Conservation (phyloP, 1,140 invertebrate genomes). For the Microplitis demolitor region DNA sequence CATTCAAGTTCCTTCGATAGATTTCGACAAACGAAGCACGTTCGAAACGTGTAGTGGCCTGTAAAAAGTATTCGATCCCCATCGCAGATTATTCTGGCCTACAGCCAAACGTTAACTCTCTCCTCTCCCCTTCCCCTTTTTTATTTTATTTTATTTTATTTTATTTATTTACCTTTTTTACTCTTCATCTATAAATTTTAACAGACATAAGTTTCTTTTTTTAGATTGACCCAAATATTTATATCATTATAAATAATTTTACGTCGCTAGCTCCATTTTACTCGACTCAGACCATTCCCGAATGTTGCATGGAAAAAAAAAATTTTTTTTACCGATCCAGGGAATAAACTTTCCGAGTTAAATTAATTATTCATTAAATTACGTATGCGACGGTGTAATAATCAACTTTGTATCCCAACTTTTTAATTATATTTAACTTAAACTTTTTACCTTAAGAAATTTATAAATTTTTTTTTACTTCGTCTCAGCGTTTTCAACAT, state of each 20-base stretch:
- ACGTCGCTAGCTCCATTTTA: slow-evolving; percentile 4
- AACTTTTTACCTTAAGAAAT: neutral
- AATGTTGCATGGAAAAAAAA: neutral
- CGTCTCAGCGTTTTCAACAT: neutral
- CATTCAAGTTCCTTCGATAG: slow-evolving; percentile 10
- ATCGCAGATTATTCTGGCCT: slow-evolving; percentile 47
- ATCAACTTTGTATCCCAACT: slow-evolving; percentile 1
- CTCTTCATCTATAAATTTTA: neutral
- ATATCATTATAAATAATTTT: slow-evolving; percentile 41
- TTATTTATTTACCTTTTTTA: neutral
- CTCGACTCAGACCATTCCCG: no score
- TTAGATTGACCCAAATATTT: slow-evolving; percentile 47
- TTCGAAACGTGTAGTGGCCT: slow-evolving; percentile 29
- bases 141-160: no score
- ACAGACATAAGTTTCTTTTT: slow-evolving; percentile 5
- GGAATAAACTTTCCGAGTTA: neutral
- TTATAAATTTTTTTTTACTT: neutral
- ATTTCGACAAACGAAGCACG: slow-evolving; percentile 37
- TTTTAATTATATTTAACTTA: neutral
- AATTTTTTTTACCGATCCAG: neutral
- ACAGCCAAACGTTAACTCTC: slow-evolving; percentile 38
- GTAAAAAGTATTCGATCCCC: slow-evolving; percentile 42
- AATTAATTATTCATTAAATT: no score
- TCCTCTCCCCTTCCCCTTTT: no score
- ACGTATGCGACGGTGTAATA: slow-evolving; percentile 17